Evolutionary conservation across 2,113 vertebrate species (phyloP).

Genomic region (Corydoras sp.): DNA sequence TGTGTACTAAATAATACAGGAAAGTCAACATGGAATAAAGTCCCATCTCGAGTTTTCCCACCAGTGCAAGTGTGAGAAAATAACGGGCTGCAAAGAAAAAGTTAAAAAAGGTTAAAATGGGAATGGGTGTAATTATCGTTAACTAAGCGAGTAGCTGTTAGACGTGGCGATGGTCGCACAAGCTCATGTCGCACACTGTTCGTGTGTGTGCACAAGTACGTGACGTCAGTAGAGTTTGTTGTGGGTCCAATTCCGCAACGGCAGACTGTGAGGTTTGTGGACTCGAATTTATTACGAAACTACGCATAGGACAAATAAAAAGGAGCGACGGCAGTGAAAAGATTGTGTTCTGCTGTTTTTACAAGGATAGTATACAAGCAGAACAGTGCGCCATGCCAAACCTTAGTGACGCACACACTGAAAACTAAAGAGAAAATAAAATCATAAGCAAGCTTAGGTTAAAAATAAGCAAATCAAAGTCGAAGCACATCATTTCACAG

Average conservation of each 20-base stretch:
- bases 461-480: constrained; percentile 23
- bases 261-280: constrained; percentile 46
- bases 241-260: constrained; percentile 41
- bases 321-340: constrained; percentile 17
- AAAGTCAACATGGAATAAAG: not conserved
- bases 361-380: constrained; percentile 36
- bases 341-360: constrained; percentile 27
- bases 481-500: constrained; percentile 1
- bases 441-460: constrained; percentile 38
- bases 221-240: constrained; percentile 46
- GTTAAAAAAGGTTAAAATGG: constrained; percentile 12
- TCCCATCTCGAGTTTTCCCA: constrained; percentile 31
- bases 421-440: constrained; percentile 35
- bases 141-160: constrained; percentile 34
- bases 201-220: constrained; percentile 17
- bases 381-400: constrained; percentile 35
- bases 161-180: constrained; percentile 30
- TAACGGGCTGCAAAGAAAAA: constrained; percentile 23
- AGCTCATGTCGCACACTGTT: constrained; percentile 24
- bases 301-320: constrained; percentile 14
- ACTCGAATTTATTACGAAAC: constrained; percentile 44
- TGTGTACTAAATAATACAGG: not conserved
- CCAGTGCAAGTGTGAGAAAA: constrained; percentile 17
- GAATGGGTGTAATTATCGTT: constrained; percentile 43
- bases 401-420: constrained; percentile 45